Conservation (phyloP, 2,113 vertebrate genomes). For the Oceanites oceanicus region DNA sequence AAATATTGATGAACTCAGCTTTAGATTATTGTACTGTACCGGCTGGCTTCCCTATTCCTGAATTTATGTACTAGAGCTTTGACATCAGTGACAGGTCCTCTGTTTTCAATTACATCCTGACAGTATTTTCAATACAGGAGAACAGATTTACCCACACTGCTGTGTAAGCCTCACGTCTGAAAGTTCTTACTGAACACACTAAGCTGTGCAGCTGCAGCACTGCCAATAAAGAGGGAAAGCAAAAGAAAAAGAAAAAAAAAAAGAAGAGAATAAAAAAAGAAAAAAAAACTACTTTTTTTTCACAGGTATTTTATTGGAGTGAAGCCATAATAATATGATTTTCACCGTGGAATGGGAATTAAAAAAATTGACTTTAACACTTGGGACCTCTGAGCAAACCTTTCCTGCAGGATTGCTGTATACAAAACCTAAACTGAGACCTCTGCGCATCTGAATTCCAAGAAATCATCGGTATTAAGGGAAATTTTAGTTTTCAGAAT, state of each 20-base stretch:
- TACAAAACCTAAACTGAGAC: not conserved
- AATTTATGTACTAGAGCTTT: not conserved
- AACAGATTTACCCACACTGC: not conserved
- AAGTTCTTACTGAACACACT: not conserved
- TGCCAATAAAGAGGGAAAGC: not conserved
- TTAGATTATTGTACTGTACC: not conserved
- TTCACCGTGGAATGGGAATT: not conserved
- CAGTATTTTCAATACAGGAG: not conserved
- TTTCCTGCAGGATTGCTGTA: not conserved
- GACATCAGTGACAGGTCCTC: not conserved
- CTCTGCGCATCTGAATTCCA: not conserved
- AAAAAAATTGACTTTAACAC: not conserved
- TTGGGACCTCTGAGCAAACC: not conserved
- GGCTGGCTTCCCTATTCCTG: not conserved
- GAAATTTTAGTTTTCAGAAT: not conserved
- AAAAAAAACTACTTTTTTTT: not conserved
- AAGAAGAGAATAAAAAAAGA: too few species aligned
- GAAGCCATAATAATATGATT: not conserved
- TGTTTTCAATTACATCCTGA: not conserved
- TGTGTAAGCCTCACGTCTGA: rapidly evolving
- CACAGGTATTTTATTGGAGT: not conserved
- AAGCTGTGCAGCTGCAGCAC: not conserved
- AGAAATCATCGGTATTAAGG: not conserved
- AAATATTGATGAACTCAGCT: not conserved
- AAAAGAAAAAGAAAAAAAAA: not conserved